Evolutionary conservation across 2,888 invertebrate genomes (phyloP).

Genomic region (Sylvicola cinctus): DNA sequence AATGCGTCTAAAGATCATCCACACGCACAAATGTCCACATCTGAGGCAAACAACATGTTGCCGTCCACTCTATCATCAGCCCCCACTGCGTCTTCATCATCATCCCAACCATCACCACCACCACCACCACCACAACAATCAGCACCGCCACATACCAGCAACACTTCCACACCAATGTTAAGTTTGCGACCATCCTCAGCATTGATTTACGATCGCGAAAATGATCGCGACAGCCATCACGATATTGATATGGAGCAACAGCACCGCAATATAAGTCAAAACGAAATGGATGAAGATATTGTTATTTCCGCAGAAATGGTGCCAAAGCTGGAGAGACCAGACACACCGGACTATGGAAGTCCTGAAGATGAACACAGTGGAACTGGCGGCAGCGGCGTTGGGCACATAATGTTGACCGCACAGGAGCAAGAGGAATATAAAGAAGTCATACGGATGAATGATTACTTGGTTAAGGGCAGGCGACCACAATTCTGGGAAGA

Average conservation of each 20-base stretch:
- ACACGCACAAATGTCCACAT: not conserved
- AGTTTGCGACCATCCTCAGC: no score
- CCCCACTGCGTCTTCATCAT: no score
- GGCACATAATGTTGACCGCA: constrained; percentile 13
- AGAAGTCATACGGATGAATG: constrained; percentile 67
- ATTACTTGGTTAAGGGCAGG: constrained; percentile 65
- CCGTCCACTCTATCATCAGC: no score
- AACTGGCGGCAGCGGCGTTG: no score
- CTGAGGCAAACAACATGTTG: no score
- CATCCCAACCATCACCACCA: no score
- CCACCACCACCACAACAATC: no score
- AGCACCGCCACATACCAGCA: no score
- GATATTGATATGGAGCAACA: no score
- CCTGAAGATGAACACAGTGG: not conserved
- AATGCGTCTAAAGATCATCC: not conserved
- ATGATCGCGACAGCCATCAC: no score
- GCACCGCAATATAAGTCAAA: constrained; percentile 1
- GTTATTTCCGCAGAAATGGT: constrained; percentile 3
- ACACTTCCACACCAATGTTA: no score
- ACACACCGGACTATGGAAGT: constrained; percentile 7
- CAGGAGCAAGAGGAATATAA: constrained; percentile 18
- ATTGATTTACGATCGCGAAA: no score
- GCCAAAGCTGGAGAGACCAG: constrained; percentile 8
- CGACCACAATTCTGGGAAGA: constrained; percentile 88
- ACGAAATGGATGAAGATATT: constrained; percentile 1